Percentiles rank a stretch among this genome's conserved stretches.
Evolutionary conservation across 2,113 vertebrate species (phyloP).

Genomic region (Sapajus apella): DNA sequence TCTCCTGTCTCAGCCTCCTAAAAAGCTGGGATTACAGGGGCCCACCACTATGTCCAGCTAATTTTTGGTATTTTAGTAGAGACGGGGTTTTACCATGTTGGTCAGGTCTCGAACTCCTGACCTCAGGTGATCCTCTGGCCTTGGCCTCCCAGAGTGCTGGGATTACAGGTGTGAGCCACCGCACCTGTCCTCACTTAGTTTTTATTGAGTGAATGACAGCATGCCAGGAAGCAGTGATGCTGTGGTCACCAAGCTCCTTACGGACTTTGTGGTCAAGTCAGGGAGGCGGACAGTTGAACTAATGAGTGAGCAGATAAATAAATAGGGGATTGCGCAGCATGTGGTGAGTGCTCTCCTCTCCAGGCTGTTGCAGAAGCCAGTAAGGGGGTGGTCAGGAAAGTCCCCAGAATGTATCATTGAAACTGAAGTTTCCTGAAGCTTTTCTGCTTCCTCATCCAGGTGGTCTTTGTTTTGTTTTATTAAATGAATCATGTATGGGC

Average conservation of each 20-base stretch:
- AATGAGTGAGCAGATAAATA: background rate
- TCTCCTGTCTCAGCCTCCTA: no score
- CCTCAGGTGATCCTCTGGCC: no score
- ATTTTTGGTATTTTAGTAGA: no score
- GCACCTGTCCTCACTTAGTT: no score
- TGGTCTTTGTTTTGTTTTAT: background rate
- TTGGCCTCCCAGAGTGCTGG: no score
- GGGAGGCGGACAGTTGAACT: background rate
- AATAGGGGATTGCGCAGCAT: rapidly evolving
- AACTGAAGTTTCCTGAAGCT: background rate
- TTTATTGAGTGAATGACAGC: background rate
- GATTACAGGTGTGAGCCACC: no score
- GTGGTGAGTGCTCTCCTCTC: no score
- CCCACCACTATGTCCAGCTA: no score
- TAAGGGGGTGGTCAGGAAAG: background rate
- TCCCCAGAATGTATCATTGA: background rate
- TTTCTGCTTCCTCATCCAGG: background rate
- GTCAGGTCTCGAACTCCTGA: no score
- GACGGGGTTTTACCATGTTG: no score
- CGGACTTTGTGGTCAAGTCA: background rate
- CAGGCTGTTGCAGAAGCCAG: background rate
- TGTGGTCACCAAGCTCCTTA: background rate
- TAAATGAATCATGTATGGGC: background rate
- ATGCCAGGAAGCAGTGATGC: background rate
- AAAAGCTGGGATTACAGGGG: no score